Base-by-base conservation (phyloP, 2,113 vertebrate species). In the Nesogale talazaci region DNA sequence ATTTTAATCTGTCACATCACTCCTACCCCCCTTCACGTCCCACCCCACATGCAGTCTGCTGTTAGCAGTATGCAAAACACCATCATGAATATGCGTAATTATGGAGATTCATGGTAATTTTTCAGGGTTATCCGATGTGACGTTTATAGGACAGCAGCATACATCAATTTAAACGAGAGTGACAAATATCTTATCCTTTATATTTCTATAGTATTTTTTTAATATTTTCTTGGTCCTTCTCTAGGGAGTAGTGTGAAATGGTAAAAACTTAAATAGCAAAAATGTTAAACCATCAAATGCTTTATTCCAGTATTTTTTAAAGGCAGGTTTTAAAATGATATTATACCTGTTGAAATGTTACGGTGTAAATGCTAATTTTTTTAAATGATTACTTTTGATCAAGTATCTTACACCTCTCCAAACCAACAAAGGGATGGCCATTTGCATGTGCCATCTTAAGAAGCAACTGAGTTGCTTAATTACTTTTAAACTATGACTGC, bases 31-130 rank as follows among this genome's bases (percentile, higher is more conserved):
- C 93, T 96, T 93, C 83, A 69, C 1, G 92, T 86, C 95, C 79
- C 76, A n/a, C 34, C 88, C 88, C 77, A 95, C 95, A 94, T 94
- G 91, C 96, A 98, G 97, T 93, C 88, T 96, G 94, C 97, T 98
- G 96, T 96, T 97, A 98, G 97, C 63, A 10, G 95, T 98, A 99
- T 99, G 98, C 98, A 99, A 99, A 99, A 97, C 97, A 98, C 96
- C 93, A 93, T 98, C 97, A 98, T 98, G 98, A 99, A 99, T 99
- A 99, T 99, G 98, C 94, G 69, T 98, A 99, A 99, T 99, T 99
- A 99, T 98, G 98, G 98, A 98, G 97, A 98, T 98, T 98, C 97
- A 98, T 97, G 98, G 98, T 99, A 98, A 99, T 99, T 99, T 99
- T 98, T 98, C 98, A 98, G 97, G 97, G 97, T 99, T 99, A 99